These are phyloP conservation scores for Carassius auratus DNA, from an alignment of 2,113 vertebrate genomes.

Conservation along the genomic window DNA sequence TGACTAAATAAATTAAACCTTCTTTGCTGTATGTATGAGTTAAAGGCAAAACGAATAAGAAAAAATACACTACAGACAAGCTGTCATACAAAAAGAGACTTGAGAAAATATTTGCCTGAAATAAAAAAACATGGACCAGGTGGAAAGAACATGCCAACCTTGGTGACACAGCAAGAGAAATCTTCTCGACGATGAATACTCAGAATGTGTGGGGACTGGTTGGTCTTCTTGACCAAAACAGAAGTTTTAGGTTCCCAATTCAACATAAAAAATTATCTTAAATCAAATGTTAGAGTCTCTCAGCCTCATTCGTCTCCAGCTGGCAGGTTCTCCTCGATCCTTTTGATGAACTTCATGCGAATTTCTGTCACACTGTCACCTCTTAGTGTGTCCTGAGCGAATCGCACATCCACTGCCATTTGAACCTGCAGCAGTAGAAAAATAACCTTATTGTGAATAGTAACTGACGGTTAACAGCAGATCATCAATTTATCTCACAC, in stretches of 20 bases:
- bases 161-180: not conserved
- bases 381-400: slow-evolving; percentile 92
- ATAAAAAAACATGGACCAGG: not conserved
- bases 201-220: not conserved
- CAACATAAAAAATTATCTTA: slow-evolving; percentile 31
- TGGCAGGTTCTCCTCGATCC: slow-evolving; percentile 97
- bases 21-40: not conserved
- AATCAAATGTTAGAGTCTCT: not conserved
- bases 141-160: slow-evolving; percentile 7
- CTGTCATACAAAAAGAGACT: not conserved
- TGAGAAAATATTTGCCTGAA: not conserved
- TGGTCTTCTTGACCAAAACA: slow-evolving; percentile 18
- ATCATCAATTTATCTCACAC: not conserved
- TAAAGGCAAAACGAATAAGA: not conserved
- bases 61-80: slow-evolving; percentile 32
- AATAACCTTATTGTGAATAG: not conserved
- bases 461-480: not conserved
- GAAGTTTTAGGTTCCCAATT: not conserved
- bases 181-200: not conserved
- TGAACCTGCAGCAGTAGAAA: slow-evolving; percentile 82
- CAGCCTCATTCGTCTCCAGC: slow-evolving; percentile 90
- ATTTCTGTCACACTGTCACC: slow-evolving; percentile 97
- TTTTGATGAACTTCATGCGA: slow-evolving; percentile 95
- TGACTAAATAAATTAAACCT: slow-evolving; percentile 53
- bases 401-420: slow-evolving; percentile 98